These are phyloP conservation scores for Darevskia mixta DNA, from an alignment of 2,797 vertebrate species.

Conservation along the genomic window DNA sequence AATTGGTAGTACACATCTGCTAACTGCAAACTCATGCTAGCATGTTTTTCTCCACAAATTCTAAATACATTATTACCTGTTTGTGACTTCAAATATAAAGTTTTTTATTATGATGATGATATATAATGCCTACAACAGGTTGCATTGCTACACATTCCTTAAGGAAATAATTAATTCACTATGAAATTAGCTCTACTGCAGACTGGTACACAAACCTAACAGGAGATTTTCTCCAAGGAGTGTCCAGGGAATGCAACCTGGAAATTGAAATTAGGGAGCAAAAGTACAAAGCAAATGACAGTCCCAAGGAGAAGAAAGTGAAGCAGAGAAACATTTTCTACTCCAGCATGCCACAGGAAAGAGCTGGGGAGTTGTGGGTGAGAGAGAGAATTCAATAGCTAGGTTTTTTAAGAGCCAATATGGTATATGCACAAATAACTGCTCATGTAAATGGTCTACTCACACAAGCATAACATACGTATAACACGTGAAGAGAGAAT, in stretches of 20 bases:
- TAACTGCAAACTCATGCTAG: neutral
- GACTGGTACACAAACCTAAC: neutral
- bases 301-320: neutral
- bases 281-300: neutral
- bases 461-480: neutral
- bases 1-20: neutral
- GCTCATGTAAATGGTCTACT: neutral
- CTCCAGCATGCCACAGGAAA: neutral
- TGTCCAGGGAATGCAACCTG: neutral
- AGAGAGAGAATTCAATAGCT: neutral
- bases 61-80: neutral
- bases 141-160: neutral
- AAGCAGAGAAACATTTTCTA: neutral
- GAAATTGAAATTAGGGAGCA: neutral
- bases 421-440: neutral
- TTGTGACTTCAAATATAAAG: neutral
- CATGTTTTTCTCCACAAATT: neutral
- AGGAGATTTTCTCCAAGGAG: neutral
- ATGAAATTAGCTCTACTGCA: slow-evolving; percentile 1
- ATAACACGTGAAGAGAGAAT: neutral
- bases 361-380: neutral
- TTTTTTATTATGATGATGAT: neutral
- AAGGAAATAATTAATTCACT: slow-evolving; percentile 21
- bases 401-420: neutral
- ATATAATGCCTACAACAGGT: neutral